A percentile compares a stretch with the other conserved stretches of the same genome.
Conservation (phyloP, 2,113 vertebrate genomes). For the Struthio camelus region DNA sequence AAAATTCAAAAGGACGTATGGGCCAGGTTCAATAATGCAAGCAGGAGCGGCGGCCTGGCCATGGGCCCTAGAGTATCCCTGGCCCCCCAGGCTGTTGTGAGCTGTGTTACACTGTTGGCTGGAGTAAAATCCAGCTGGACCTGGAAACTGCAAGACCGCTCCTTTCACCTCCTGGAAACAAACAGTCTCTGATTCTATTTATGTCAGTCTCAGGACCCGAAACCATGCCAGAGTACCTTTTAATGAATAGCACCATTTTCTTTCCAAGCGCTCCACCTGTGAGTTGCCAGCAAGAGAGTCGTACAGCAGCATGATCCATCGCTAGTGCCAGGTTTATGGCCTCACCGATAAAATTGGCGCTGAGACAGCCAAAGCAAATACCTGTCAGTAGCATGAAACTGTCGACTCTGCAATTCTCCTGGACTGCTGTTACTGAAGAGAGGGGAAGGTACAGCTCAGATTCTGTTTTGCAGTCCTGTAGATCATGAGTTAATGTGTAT, state of each 20-base stretch:
- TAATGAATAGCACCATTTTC: neutral
- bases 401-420: neutral
- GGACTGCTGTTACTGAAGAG: neutral
- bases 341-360: neutral
- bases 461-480: neutral
- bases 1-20: fast-evolving
- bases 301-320: neutral
- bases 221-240: neutral
- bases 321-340: neutral
- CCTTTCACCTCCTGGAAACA: neutral
- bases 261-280: neutral
- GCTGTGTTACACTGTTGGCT: neutral
- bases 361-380: neutral
- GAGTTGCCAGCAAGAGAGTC: neutral
- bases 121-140: neutral
- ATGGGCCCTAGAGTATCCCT: fast-evolving
- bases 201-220: neutral
- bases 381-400: neutral
- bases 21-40: too few relatives aligned
- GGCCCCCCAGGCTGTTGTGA: fast-evolving
- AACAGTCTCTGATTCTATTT: neutral
- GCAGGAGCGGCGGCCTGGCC: neutral
- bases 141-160: fast-evolving
- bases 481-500: neutral
- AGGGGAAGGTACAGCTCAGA: neutral